Base-by-base conservation (phyloP, 2,113 vertebrate genomes). In the Theristicus caerulescens region DNA sequence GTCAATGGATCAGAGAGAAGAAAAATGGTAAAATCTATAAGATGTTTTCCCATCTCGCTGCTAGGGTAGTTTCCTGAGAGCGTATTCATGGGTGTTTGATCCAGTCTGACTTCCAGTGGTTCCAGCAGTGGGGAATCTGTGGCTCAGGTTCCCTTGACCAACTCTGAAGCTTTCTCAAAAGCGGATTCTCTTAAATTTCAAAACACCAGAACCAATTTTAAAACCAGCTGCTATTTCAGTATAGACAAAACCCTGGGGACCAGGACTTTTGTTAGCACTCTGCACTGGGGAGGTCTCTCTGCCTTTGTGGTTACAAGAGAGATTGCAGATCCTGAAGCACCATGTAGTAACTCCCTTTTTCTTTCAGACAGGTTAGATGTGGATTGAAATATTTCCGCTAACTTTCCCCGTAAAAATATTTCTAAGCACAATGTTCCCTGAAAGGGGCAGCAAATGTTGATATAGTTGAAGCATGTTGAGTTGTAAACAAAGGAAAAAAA, bases 1-100 rank as follows among this genome's bases (percentile, higher is more conserved):
- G 87, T 90, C 73, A 94, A 87, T 80, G 78, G 44, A 86, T 26
- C 6, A 3, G 42, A 82, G 36, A 82, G 74, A 94, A 78, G 51
- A 64, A 70, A 92, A 85, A 91, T 55, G 61, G 62, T 44, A 86
- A 82, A 84, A 96, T 94, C 81, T 62, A 90, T 90, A 95, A 78
- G 54, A n/a, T 80, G 31, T 91, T 83, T 87, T 76, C 21, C 55
- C 11, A 1, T 51, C 25, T 86, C 11, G 18, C 57, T 89, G 34
- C 32, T 40, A 54, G 18, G 8, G 36, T 62, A 93, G 65, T 82
- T 81, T 82, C 80, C 59, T 89, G 62, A 76, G 52, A 85, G 51
- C 6, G 1, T 80, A 38, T 87, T 94, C 16, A 3, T 20, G 21
- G 62, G 10, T 72, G 32, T 93, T 94, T 94, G 76, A 71, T 82